Conservation (phyloP, 1,140 invertebrate genomes). For the Eubasilissa regina region DNA sequence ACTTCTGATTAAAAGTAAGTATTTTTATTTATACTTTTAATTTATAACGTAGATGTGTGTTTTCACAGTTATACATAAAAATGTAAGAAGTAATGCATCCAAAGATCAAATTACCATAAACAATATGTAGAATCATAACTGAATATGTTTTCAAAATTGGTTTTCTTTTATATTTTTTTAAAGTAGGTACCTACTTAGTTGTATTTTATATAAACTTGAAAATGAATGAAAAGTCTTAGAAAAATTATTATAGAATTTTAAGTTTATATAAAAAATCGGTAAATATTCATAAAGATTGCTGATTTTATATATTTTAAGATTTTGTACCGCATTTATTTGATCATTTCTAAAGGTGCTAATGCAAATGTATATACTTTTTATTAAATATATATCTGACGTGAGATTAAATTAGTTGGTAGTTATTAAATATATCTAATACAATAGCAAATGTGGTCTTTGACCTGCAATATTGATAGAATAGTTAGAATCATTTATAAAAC, state of each 20-base stretch:
- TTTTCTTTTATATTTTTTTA: slow-evolving; percentile 23
- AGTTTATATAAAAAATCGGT: neutral
- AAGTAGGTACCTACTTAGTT: neutral
- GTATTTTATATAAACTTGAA: slow-evolving; percentile 13
- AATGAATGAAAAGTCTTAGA: neutral
- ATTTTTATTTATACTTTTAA: neutral
- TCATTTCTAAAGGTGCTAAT: slow-evolving; percentile 51
- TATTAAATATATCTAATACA: neutral
- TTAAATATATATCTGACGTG: slow-evolving; percentile 31
- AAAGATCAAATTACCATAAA: slow-evolving; percentile 50
- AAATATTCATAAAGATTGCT: neutral
- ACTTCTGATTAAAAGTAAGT: neutral
- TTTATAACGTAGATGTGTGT: slow-evolving; percentile 1
- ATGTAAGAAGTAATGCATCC: slow-evolving; percentile 22
- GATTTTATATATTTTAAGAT: slow-evolving; percentile 16
- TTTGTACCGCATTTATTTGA: slow-evolving; percentile 44
- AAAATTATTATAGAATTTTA: too few species aligned
- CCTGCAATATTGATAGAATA: slow-evolving; percentile 4
- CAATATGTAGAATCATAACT: slow-evolving; percentile 19
- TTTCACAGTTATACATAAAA: slow-evolving; percentile 27
- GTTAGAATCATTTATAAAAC: neutral
- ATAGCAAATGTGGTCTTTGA: neutral
- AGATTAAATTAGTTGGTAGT: slow-evolving; percentile 34
- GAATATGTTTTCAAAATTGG: slow-evolving; percentile 7
- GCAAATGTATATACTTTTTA: slow-evolving; percentile 40